Base-by-base conservation (phyloP, 2,888 invertebrate species). In the Ligdia adustata region DNA sequence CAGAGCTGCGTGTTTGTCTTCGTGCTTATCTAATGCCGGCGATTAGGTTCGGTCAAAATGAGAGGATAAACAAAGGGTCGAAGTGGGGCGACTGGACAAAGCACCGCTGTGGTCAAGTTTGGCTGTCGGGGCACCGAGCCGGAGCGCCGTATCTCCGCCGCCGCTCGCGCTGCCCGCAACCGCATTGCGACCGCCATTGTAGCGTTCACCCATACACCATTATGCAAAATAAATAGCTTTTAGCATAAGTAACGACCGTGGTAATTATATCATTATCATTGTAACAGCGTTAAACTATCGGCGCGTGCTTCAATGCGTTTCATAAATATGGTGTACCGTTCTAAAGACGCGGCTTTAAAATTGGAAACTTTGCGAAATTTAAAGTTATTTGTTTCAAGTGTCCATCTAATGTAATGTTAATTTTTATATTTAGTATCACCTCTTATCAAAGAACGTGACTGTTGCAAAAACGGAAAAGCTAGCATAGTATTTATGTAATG, bases 151-250 rank as follows among this genome's bases (percentile, higher is more conserved):
- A 34, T 38, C 37, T 51, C 35, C 41, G 28, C 16, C 9, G 39
- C 28, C 28, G 29, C n/a, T n/a, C n/a, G n/a, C n/a, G n/a, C n/a
- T n/a, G n/a, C n/a, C 62, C 62, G 52, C 55, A 57, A 61, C 71
- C 76, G 72, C 77, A 74, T 62, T 72, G 72, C 74, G 70, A 72
- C 74, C 66, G 66, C 76, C 66, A 78, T 78, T 77, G 76, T 78
- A 76, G 67, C 66, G 69, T 69, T 72, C 69, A 62, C 72, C 72
- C 71, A 74, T 77, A 77, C 72, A 77, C 72, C 76, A 79, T 84
- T 84, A 83, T 82, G 79, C 80, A 75, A 82, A 82, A 80, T 72
- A 80, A 79, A 82, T 79, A 69, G 77, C 76, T 71, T 69, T 69
- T 65, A 72, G 64, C 72, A 66, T 76, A 77, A 77, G 71, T 81